Evolutionary conservation across 2,113 vertebrate species (phyloP), one percentile per base, ranked within the genome.

Genomic region (Cephalopholis sonnerati): DNA sequence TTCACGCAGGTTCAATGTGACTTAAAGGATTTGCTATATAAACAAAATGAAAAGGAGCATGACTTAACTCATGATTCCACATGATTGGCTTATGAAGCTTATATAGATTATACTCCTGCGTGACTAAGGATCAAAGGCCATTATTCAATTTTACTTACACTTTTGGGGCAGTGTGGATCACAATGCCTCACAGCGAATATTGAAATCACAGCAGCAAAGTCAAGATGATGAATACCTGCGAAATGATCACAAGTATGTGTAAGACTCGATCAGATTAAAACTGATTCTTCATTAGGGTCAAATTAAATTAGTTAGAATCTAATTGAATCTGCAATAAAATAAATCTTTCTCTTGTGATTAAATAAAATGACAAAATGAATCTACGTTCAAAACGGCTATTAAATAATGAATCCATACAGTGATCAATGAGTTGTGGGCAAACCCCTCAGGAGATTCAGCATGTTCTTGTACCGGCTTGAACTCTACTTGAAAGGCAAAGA

Each of bases 61-160:
- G 79, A 69, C 55, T 86, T 78, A 50, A 73, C 62, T 83, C 62
- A 68, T 65, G 84, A 88, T 63, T 85, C 36, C 55, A 78, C 69
- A 57, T 18, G 77, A 86, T 27, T 87, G 58, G 55, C n/a, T 89
- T 67, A 53, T 77, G 55, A 70, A 79, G 61, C 22, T 53, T 77
- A 79, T 51, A 75, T 57, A 82, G 83, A 82, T 85, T 81, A 73
- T 15, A 44, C 20, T 68, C 57, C 72, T 67, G 44, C 67, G 58
- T 51, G 39, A 79, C 53, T 22, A 4, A 54, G 55, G 64, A 68
- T 80, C 46, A 71, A 69, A 75, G 27, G 62, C 29, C 20, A 59
- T 77, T 79, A 66, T 83, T 86, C 7, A 48, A 55, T 77, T 84
- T 51, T 18, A 39, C 20, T 68, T 59, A 58, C 61, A 74, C 53